Evolutionary conservation across 2,113 vertebrate species (phyloP), one percentile per base, ranked within the genome.

Genomic region (Delphinus delphis): DNA sequence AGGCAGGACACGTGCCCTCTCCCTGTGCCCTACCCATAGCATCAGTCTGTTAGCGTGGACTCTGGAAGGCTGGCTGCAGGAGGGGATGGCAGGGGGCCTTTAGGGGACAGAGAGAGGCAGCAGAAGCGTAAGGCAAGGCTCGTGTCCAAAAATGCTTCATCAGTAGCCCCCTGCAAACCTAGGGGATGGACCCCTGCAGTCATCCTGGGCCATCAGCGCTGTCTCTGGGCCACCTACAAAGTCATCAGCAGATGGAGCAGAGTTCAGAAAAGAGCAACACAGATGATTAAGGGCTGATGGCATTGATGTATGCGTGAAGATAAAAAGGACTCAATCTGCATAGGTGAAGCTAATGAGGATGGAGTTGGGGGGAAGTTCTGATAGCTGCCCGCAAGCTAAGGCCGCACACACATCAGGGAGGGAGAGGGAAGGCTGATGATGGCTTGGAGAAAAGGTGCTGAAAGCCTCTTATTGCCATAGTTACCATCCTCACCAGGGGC

Each of bases 391-490:
- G 0, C 44, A 20, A 58, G 68, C 38, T 68, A 62, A 88, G 36
- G 55, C 71, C 26, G 3, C 10, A n/a, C 26, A 8, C 70, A 4
- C 58, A 21, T 50, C 44, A 33, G 36, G 28, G 65, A 84, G 73
- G 33, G 25, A n/a, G 38, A 47, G 20, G 18, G 58, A 18, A 68
- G 41, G 47, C 15, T 62, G 68, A 50, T 1, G 25, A 60, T 17
- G 55, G 41, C 71, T 94, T 60, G 20, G 50, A 86, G 70, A 17
- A 65, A 86, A 92, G 83, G 38, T 53, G 7, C 65, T 4, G 10
- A 23, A 86, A 77, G 79, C n/a, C 55, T 70, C 38, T 65, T n/a
- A n/a, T 95, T 93, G 92, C 86, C 95, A 89, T 94, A 84, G 97
- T 92, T 94, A 84, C 96, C 50, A 4, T 38, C 95, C 20, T n/a